These are phyloP conservation scores for Brachionus angularis DNA, from an alignment of 1,140 invertebrate genomes.

Conservation along the genomic window DNA sequence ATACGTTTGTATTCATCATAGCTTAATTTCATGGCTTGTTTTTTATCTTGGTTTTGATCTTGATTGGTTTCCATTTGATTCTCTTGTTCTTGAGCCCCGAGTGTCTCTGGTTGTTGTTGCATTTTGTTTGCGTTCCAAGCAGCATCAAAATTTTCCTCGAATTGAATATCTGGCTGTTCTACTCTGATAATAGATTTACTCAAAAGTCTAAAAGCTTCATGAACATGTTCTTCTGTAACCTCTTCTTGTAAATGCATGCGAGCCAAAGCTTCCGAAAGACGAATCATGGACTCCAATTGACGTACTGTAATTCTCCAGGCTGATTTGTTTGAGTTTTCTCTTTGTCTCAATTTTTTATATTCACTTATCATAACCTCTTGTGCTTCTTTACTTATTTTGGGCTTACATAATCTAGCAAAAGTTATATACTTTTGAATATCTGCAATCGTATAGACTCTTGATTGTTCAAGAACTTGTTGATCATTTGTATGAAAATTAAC, in stretches of 20 bases:
- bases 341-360: conserved; percentile 78
- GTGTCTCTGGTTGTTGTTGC: conserved; percentile 31
- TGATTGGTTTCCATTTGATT: conserved; percentile 40
- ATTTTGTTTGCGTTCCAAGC: conserved; percentile 28
- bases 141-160: conserved; percentile 56
- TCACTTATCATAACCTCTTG: conserved; percentile 77
- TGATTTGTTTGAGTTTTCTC: conserved; percentile 70
- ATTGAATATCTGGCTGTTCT: conserved; percentile 91
- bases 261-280: conserved; percentile 90
- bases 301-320: conserved; percentile 83
- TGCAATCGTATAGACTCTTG: conserved; percentile 71
- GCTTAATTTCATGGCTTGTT: conserved; percentile 81
- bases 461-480: conserved; percentile 52
- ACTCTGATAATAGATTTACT: conserved; percentile 97
- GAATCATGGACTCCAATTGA: conserved; percentile 95
- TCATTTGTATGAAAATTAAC: conserved; percentile 80
- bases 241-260: conserved; percentile 87
- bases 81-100: conserved; percentile 37
- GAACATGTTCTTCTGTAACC: conserved; percentile 80
- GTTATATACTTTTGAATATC: conserved; percentile 89
- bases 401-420: conserved; percentile 93
- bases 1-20: conserved; percentile 91
- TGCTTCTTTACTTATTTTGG: conserved; percentile 69
- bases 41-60: conserved; percentile 53
- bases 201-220: conserved; percentile 86